Evolutionary conservation across 2,888 invertebrate genomes (phyloP).

Genomic region (Mellilla xanthometata): DNA sequence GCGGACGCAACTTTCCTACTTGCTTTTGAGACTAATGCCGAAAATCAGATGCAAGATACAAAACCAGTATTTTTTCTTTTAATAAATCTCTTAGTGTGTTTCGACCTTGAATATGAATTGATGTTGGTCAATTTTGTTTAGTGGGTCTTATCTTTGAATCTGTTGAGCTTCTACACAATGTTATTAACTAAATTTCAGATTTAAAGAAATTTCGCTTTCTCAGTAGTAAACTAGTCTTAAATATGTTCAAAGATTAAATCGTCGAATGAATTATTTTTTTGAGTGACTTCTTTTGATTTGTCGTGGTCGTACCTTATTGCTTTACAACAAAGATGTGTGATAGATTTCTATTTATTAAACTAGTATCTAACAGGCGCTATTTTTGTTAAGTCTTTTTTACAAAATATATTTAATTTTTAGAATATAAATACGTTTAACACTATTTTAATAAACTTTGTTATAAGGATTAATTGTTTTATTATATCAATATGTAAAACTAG

Average conservation of each 20-base stretch:
- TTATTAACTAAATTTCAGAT: too few species aligned
- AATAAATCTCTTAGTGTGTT: not conserved
- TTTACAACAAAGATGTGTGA: conserved; percentile 42
- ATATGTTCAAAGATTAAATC: too few species aligned
- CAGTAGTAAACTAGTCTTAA: too few species aligned
- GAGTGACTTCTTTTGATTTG: conserved; percentile 2
- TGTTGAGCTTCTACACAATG: too few species aligned
- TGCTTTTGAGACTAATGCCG: conserved; percentile 43
- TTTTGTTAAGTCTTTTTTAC: conserved; percentile 55
- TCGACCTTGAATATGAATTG: not conserved
- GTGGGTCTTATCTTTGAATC: too few species aligned
- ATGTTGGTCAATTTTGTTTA: too few species aligned
- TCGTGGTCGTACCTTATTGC: conserved; percentile 2
- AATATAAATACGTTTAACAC: conserved; percentile 57
- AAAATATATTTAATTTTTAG: conserved; percentile 37
- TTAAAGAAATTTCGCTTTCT: too few species aligned
- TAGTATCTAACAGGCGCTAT: conserved; percentile 39
- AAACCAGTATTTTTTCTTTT: conserved; percentile 22
- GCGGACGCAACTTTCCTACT: conserved; percentile 21
- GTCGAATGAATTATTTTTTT: conserved; percentile 1
- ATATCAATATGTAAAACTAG: not conserved
- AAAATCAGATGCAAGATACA: conserved; percentile 2
- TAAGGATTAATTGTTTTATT: conserved; percentile 40
- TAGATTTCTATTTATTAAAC: conserved; percentile 38
- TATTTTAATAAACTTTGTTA: conserved; percentile 56